A percentile compares a stretch with the other conserved stretches of the same genome.
Conservation (phyloP, 2,888 invertebrate genomes). For the Adelphocoris suturalis region DNA sequence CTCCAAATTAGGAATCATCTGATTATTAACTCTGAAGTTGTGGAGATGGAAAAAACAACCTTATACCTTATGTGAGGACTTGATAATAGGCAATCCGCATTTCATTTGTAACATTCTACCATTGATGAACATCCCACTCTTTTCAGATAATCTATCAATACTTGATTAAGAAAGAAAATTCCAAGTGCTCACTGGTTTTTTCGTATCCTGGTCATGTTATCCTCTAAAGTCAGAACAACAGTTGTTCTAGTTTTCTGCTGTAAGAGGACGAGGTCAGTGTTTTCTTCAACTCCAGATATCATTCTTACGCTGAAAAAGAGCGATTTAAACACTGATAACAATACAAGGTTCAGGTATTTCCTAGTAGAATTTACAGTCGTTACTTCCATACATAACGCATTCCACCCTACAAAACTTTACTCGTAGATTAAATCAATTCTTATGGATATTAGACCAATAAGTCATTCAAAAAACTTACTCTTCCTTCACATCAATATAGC, state of each 20-base stretch:
- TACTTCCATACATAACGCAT: too few relatives aligned
- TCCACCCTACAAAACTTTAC: neutral
- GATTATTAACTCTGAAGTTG: too few relatives aligned
- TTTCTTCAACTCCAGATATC: neutral
- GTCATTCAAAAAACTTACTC: neutral
- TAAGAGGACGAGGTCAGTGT: constrained; percentile 9
- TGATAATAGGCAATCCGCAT: too few relatives aligned
- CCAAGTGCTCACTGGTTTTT: constrained; percentile 48
- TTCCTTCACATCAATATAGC: constrained; percentile 37
- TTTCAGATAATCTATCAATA: too few relatives aligned
- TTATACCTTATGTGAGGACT: too few relatives aligned
- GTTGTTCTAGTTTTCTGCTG: constrained; percentile 21
- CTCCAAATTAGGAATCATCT: too few relatives aligned
- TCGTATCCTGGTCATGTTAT: constrained; percentile 47
- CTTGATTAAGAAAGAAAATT: too few relatives aligned
- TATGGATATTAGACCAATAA: neutral
- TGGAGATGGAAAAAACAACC: too few relatives aligned
- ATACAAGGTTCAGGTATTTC: too few relatives aligned
- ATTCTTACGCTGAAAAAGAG: neutral
- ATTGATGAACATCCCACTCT: too few relatives aligned
- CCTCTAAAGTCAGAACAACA: constrained; percentile 46
- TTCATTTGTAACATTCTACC: too few relatives aligned
- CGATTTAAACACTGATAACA: neutral
- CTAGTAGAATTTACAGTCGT: too few relatives aligned
- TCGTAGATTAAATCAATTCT: neutral